Conservation (phyloP, 1,140 invertebrate species). For the Drosophila sp. region DNA sequence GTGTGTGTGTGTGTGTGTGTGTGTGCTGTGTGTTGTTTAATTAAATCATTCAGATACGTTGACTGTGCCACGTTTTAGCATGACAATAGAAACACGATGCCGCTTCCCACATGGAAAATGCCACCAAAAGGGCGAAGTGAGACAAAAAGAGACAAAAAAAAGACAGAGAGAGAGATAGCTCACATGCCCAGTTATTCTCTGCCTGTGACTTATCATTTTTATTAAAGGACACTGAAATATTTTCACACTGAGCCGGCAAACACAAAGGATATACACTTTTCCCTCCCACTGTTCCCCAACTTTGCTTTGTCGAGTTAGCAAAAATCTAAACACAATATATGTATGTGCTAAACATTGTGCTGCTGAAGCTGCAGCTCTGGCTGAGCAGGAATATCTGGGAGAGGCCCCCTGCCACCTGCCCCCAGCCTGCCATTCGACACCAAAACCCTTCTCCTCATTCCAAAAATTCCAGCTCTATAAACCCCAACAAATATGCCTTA, state of each 20-base stretch:
- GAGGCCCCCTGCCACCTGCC: too few species aligned
- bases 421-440: background rate
- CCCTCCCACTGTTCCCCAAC: background rate
- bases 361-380: slow-evolving; percentile 33
- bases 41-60: slow-evolving; percentile 50
- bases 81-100: slow-evolving; percentile 43
- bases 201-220: slow-evolving; percentile 63
- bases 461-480: background rate
- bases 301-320: slow-evolving; percentile 39
- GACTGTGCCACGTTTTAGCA: slow-evolving; percentile 47
- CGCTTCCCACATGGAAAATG: background rate
- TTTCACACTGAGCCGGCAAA: slow-evolving; percentile 54
- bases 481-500: slow-evolving; percentile 16
- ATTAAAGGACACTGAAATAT: slow-evolving; percentile 63
- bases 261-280: slow-evolving; percentile 28
- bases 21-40: slow-evolving; percentile 40
- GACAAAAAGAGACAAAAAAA: background rate
- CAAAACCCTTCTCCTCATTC: background rate
- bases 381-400: slow-evolving; percentile 26
- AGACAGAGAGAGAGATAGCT: background rate
- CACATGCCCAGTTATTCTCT: slow-evolving; percentile 40
- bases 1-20: slow-evolving; percentile 7
- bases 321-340: slow-evolving; percentile 46
- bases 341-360: slow-evolving; percentile 25
- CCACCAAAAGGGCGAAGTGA: background rate